phyloP scores from a whole-genome alignment of 1,140 invertebrate species.

The Hycleus cichorii region DNA sequence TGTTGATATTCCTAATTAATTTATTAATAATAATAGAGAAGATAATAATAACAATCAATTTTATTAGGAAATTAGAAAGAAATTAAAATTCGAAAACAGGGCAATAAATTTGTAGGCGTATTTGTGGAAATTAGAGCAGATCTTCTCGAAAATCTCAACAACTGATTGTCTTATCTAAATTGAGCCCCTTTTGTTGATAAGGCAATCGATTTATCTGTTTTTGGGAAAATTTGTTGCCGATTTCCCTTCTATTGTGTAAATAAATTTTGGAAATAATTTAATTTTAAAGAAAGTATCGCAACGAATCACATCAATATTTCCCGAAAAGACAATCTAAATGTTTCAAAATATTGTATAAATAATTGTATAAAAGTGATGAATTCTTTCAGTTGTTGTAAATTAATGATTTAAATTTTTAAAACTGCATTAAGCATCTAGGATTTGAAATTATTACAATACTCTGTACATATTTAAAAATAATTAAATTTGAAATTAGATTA shows the following conservation, averaged over 20 bases:
- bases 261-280: too few relatives aligned
- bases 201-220: not conserved
- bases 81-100: slow-evolving; percentile 16
- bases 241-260: too few relatives aligned
- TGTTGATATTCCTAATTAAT: too few relatives aligned
- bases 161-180: slow-evolving; percentile 3
- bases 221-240: not conserved
- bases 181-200: not conserved
- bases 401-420: slow-evolving; percentile 8
- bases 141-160: not conserved
- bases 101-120: slow-evolving; percentile 2
- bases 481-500: too few relatives aligned
- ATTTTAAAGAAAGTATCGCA: slow-evolving; percentile 15
- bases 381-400: not conserved
- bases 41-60: too few relatives aligned
- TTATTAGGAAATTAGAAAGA: not conserved
- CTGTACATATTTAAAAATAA: not conserved
- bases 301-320: slow-evolving; percentile 26
- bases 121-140: not conserved
- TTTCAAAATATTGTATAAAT: slow-evolving; percentile 9
- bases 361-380: slow-evolving; percentile 1
- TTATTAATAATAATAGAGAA: too few relatives aligned
- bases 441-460: slow-evolving; percentile 19
- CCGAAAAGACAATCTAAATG: slow-evolving; percentile 28
- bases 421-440: slow-evolving; percentile 35